Percentiles rank a stretch among this genome's conserved stretches.
Evolutionary conservation across 2,888 invertebrate species (phyloP).

Genomic region (Brachycybe producta): DNA sequence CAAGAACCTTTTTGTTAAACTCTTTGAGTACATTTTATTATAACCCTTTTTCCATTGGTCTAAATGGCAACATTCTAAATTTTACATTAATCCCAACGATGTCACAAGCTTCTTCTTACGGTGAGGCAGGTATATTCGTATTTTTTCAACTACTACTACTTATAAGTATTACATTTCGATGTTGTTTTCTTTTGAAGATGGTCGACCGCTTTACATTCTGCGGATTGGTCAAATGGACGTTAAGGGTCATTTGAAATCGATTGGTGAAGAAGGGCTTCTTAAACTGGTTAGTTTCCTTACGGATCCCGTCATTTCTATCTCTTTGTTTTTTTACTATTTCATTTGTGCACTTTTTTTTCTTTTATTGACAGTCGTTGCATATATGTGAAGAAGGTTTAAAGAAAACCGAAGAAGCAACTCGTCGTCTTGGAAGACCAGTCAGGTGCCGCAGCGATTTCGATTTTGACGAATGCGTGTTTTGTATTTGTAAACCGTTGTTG

Average conservation of each 20-base stretch:
- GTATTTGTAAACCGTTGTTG: too few species aligned
- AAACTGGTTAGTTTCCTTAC: conserved; percentile 53
- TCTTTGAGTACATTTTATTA: too few species aligned
- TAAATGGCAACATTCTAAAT: too few species aligned
- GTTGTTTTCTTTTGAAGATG: too few species aligned
- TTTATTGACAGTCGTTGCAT: conserved; percentile 51
- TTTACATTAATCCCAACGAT: too few species aligned
- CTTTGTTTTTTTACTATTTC: conserved; percentile 17
- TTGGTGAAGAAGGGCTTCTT: conserved; percentile 79
- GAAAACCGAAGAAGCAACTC: conserved; percentile 73
- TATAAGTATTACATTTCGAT: too few species aligned
- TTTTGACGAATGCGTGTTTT: not conserved
- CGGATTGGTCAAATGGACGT: conserved; percentile 90
- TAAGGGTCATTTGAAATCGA: conserved; percentile 80
- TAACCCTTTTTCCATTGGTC: too few species aligned
- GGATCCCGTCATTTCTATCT: not conserved
- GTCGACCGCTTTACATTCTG: conserved; percentile 75
- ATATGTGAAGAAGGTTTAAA: conserved; percentile 83
- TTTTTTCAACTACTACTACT: too few species aligned
- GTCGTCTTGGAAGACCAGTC: conserved; percentile 63
- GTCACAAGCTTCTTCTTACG: too few species aligned
- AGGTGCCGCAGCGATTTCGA: conserved; percentile 30
- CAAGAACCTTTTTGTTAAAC: too few species aligned
- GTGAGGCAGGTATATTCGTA: too few species aligned
- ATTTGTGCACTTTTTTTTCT: conserved; percentile 24